Base-by-base conservation (phyloP, 2,113 vertebrate genomes). In the Leptobrachium ailaonicum region DNA sequence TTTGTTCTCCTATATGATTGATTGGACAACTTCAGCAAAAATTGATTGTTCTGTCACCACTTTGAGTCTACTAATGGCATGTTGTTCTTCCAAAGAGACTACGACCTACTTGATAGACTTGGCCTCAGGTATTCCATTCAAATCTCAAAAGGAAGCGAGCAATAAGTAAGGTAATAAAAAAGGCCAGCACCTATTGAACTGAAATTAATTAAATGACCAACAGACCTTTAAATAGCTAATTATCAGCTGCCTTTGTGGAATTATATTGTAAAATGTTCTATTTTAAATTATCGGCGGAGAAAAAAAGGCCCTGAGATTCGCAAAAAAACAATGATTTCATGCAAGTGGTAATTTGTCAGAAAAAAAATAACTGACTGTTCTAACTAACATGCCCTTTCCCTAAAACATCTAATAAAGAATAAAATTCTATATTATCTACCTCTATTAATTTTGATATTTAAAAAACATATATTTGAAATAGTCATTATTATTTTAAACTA, bases 121-220 rank as follows among this genome's bases (percentile, higher is more conserved):
- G 9, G 89, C 91, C 87, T 93, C 85, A 90, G 85, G 88, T 92
- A 92, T 93, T 94, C 91, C 85, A 82, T 85, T 86, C 80, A 66
- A 70, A 62, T 91, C 90, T 89, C 87, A 58, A 67, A 87, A 79
- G 85, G 83, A 88, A 88, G 83, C 77, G 86, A 88, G 86, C 81
- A 86, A 89, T 89, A 85, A 83, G 83, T 83, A 88, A 87, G 82
- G 88, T 88, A 83, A 86, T 42, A 85, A 86, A 85, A 91, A 94
- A 94, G 93, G 93, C 94, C 91, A 92, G 73, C 77, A 88, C 82
- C 87, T 91, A 93, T 91, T 90, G 91, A 93, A 85, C 85, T 90
- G 89, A 96, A 94, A 95, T 95, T 94, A 95, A 95, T 95, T 93
- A 92, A 92, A 94, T 91, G 90, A 88, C 89, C 87, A 92, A 90